Conservation (phyloP, 2,888 invertebrate species). For the Prenolepis imparis region DNA sequence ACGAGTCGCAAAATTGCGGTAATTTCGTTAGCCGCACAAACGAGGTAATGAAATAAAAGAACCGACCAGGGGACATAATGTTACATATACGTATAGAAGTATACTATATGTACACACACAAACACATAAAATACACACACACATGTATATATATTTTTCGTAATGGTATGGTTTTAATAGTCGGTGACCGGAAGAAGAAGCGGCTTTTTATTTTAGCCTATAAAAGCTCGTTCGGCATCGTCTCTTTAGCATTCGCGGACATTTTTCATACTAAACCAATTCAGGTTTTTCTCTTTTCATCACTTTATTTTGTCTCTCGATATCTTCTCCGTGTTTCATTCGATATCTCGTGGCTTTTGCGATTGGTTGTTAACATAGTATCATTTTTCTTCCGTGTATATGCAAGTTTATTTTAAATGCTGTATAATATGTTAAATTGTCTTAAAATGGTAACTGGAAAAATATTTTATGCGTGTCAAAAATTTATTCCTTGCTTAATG, state of each 20-base stretch:
- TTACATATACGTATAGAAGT: not conserved
- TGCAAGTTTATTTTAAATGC: slow-evolving; percentile 13
- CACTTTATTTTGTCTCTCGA: slow-evolving; percentile 25
- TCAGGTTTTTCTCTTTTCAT: not conserved
- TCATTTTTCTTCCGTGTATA: slow-evolving; percentile 20
- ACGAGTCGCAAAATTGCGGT: slow-evolving; percentile 75
- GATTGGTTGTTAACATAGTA: slow-evolving; percentile 23
- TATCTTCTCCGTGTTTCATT: not conserved
- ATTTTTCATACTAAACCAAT: slow-evolving; percentile 52
- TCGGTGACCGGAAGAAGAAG: slow-evolving; percentile 63
- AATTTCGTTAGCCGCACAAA: slow-evolving; percentile 78
- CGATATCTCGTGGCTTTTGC: slow-evolving; percentile 40
- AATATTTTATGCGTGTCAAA: slow-evolving; percentile 34
- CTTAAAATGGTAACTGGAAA: not conserved
- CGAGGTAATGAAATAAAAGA: slow-evolving; percentile 80
- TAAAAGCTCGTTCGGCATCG: slow-evolving; percentile 56
- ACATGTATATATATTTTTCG: slow-evolving; percentile 46
- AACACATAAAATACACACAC: not conserved
- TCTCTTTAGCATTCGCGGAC: slow-evolving; percentile 20
- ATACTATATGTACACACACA: not conserved
- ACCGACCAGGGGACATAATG: slow-evolving; percentile 63
- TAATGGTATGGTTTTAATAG: slow-evolving; percentile 75
- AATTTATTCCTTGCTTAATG: slow-evolving; percentile 16
- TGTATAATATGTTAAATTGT: not conserved
- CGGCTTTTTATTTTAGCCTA: slow-evolving; percentile 68